Evolutionary conservation across 2,113 vertebrate species (phyloP), one percentile per base, ranked within the genome.

Genomic region (Rana temporaria): DNA sequence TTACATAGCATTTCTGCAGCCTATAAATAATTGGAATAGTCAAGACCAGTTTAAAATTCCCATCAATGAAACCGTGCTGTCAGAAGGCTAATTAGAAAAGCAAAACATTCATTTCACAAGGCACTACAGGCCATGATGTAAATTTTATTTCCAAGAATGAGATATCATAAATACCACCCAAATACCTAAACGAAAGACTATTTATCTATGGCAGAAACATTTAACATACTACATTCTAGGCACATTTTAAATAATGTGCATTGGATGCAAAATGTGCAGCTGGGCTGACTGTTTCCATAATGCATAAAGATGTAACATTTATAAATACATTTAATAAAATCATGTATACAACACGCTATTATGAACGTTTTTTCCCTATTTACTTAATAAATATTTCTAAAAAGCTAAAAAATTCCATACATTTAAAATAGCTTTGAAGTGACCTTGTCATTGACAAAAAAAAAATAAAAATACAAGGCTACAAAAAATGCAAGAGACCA

Each of bases 51-150:
- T 91, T 93, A 92, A 85, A 90, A 90, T 85, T 90, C 88, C 91
- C 93, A 95, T 95, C 95, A 94, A 95, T 95, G 93, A 89, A 90
- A 90, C 86, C 88, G 87, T 90, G 92, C 92, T 95, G 93, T 94
- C 93, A 94, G 89, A 92, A 89, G 90, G 89, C 90, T 94, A 95
- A 95, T 95, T 93, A 94, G 87, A 91, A 88, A 86, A 91, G 89
- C 85, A 90, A 91, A 94, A 93, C 90, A 92, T 90, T 90, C 90
- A 91, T 86, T 85, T 91, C 85, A 89, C 87, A 88, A 90, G 89
- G 88, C 90, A 87, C 90, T 90, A 87, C 85, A 90, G 89, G 88
- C 89, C 88, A 88, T 89, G 84, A 85, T 75, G 88, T 82, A 91
- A 85, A 92, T 93, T 94, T 92, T 93, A 93, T 92, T 91, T 89